Base-by-base conservation (phyloP, 2,888 invertebrate genomes). In the Drosophila tripunctata region DNA sequence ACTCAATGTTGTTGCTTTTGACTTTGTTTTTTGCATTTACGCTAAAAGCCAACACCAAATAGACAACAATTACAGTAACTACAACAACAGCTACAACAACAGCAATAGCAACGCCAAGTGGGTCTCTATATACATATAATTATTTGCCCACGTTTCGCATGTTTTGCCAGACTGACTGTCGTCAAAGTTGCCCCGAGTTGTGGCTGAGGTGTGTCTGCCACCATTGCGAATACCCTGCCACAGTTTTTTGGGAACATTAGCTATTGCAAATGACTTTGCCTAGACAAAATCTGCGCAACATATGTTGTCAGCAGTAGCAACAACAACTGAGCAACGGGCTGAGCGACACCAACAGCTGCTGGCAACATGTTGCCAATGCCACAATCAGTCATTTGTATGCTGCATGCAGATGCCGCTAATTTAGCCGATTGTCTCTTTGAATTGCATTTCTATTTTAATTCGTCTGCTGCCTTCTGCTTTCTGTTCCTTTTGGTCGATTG, bases 61-160 rank as follows among this genome's bases (percentile, higher is more conserved):
- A 77, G 85, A 72, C 83, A 79, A 85, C 82, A 81, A 85, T 81
- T 81, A 85, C 75, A 85, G 65, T 60, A 76, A 75, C 73, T 69
- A 55, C 61, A 73, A 56, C 51, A 47, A 21, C 65, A 45, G 12
- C 50, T 33, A 8, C 38, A 45, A 17, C 54, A 50, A 19, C 56
- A 56, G 24, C 48, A 52, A 30, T 43, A 52, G 57, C 67, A 76
- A 74, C 68, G 75, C 71, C 66, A 75, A 72, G 63, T 77, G 70
- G 74, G 72, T 62, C 68, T 76, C 48, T 31, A 22, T 43, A 12
- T 38, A 50, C 19, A 48, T 70, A 79, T 82, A 83, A 83, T 83
- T 83, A 83, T 86, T 81, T 81, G 85, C 85, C 85, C 81, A 81
- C 81, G 81, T 85, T 82, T 81, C 67, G 81, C 78, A 78, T 82